phyloP scores from a whole-genome alignment of 2,888 invertebrate genomes.

The Caenorhabditis sp. region DNA sequence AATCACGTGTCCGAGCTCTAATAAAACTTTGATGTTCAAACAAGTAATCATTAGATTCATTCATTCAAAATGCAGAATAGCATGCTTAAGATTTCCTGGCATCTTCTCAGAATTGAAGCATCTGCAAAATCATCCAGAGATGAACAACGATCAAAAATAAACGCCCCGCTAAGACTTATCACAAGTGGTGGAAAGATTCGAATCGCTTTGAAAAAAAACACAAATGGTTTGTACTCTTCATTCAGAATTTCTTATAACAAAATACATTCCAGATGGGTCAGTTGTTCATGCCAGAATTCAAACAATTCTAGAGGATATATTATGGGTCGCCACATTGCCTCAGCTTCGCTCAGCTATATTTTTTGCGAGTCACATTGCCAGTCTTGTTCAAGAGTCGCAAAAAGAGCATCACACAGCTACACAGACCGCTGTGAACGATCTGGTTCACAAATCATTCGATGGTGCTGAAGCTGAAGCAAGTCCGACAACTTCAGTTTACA shows the following conservation, averaged over 20 bases:
- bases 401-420: slow-evolving; percentile 24
- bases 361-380: slow-evolving; percentile 89
- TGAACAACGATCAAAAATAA: slow-evolving; percentile 68
- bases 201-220: slow-evolving; percentile 92
- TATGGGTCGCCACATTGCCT: slow-evolving; percentile 86
- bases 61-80: not conserved
- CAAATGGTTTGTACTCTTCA: too few species aligned
- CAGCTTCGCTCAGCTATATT: slow-evolving; percentile 81
- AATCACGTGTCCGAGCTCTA: slow-evolving; percentile 90
- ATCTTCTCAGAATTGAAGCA: slow-evolving; percentile 85
- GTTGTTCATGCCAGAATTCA: slow-evolving; percentile 92
- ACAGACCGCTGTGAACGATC: slow-evolving; percentile 9
- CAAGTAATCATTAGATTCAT: slow-evolving; percentile 80
- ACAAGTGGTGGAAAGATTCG: slow-evolving; percentile 95
- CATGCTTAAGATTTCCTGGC: slow-evolving; percentile 87
- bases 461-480: slow-evolving; percentile 12
- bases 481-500: slow-evolving; percentile 83
- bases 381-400: slow-evolving; percentile 85
- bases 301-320: slow-evolving; percentile 92
- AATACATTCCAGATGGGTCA: slow-evolving; percentile 91
- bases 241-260: too few species aligned
- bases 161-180: slow-evolving; percentile 87
- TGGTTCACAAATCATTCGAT: slow-evolving; percentile 1
- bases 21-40: slow-evolving; percentile 95
- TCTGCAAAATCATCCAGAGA: slow-evolving; percentile 64